Evolutionary conservation across 2,113 vertebrate species (phyloP).

Genomic region (Dasyurus viverrinus): DNA sequence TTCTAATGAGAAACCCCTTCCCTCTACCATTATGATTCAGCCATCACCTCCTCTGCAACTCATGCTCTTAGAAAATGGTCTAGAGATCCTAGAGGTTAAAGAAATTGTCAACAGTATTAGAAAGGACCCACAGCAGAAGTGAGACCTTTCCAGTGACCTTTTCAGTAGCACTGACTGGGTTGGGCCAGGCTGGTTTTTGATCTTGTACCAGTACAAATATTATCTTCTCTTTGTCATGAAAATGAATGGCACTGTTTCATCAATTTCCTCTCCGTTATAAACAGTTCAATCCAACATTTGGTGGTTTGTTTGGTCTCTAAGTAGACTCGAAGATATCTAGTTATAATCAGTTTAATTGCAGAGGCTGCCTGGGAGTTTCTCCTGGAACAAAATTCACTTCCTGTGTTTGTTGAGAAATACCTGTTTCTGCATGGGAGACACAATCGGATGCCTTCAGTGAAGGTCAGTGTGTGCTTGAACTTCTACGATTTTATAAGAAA

Average conservation of each 20-base stretch:
- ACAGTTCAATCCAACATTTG: not conserved
- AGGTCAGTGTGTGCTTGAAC: not conserved
- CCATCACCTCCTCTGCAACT: not conserved
- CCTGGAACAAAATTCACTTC: not conserved
- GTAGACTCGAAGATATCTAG: not conserved
- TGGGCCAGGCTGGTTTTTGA: not conserved
- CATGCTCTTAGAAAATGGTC: not conserved
- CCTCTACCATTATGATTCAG: not conserved
- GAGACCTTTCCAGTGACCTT: not conserved
- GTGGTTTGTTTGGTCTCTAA: not conserved
- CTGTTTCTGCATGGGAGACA: not conserved
- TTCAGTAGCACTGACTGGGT: not conserved
- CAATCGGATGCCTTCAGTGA: not conserved
- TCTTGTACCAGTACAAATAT: constrained; percentile 43
- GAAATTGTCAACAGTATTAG: not conserved
- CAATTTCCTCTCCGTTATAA: constrained; percentile 19
- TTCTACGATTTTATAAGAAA: not conserved
- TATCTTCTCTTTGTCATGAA: not conserved
- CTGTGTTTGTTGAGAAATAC: not conserved
- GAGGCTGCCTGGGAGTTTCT: not conserved
- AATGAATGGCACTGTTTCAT: constrained; percentile 18
- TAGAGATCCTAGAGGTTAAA: not conserved
- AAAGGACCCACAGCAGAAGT: not conserved
- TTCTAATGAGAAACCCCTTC: not conserved
- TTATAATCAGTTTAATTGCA: not conserved